A percentile compares a stretch with the other conserved stretches of the same genome.
Conservation (phyloP, 2,797 vertebrate species). For the Arctocebus calabarensis region DNA sequence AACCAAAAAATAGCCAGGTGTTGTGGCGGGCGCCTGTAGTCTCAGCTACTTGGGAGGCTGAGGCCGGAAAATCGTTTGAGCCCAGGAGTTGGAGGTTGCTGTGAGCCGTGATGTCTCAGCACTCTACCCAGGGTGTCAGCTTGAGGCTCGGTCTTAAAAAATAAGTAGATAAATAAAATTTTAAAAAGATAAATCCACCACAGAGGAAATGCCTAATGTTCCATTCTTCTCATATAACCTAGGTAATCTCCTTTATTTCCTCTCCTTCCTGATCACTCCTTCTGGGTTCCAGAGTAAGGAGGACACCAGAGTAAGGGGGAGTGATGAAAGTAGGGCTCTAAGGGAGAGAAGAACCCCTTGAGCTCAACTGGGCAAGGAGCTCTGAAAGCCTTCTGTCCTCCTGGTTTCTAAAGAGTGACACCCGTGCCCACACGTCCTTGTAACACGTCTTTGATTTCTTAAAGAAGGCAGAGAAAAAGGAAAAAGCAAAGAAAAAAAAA, state of each 20-base stretch:
- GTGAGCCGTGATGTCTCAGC: too few relatives aligned
- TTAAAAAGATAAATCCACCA: not conserved
- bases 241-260: not conserved
- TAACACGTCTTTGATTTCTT: not conserved
- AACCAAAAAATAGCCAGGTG: too few relatives aligned
- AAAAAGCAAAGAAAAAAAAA: not conserved
- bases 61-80: too few relatives aligned
- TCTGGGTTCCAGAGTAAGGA: not conserved
- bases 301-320: not conserved
- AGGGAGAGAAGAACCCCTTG: not conserved
- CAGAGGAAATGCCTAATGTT: not conserved
- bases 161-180: too few relatives aligned
- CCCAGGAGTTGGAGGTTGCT: too few relatives aligned
- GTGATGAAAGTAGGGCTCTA: not conserved
- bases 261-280: not conserved
- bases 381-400: not conserved
- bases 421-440: rapidly evolving
- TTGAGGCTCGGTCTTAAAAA: too few relatives aligned
- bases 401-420: not conserved
- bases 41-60: too few relatives aligned
- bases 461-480: not conserved
- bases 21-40: too few relatives aligned
- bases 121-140: too few relatives aligned
- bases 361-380: not conserved
- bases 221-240: not conserved